These are phyloP conservation scores for Hydractinia symbiolongicarpus DNA, from an alignment of 30 jellyfish, hydroid and myxozoan genomes.

Conservation along the genomic window DNA sequence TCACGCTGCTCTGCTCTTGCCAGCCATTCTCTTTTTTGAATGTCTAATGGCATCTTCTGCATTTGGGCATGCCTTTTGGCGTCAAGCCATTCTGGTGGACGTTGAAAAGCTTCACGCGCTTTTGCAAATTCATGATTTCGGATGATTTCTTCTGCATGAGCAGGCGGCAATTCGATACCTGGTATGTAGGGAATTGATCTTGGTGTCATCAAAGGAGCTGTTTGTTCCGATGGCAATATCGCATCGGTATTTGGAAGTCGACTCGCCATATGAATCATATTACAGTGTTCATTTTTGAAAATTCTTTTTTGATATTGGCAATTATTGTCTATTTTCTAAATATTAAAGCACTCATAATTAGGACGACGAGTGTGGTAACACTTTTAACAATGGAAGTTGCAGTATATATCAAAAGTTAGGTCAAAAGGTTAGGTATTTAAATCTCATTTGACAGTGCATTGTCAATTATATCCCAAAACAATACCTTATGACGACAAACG, in stretches of 20 bases:
- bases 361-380: too few relatives aligned
- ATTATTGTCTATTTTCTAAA: too few relatives aligned
- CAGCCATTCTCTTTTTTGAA: conserved; percentile 7
- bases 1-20: conserved; percentile 2
- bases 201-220: neutral
- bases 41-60: neutral
- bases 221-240: neutral
- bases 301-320: too few relatives aligned
- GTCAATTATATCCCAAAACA: too few relatives aligned
- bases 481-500: too few relatives aligned
- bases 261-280: conserved; percentile 11
- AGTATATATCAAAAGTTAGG: too few relatives aligned
- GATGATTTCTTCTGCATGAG: neutral
- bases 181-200: neutral
- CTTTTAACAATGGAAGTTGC: too few relatives aligned
- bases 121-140: conserved; percentile 1
- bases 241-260: neutral
- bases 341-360: too few relatives aligned
- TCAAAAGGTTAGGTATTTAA: too few relatives aligned
- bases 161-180: too few relatives aligned
- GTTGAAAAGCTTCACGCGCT: conserved; percentile 7
- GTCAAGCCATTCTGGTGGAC: neutral
- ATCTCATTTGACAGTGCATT: too few relatives aligned
- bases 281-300: neutral
- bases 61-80: neutral